Evolutionary conservation across 2,888 invertebrate species (phyloP), one percentile per base, ranked within the genome.

Genomic region (Pecten maximus): DNA sequence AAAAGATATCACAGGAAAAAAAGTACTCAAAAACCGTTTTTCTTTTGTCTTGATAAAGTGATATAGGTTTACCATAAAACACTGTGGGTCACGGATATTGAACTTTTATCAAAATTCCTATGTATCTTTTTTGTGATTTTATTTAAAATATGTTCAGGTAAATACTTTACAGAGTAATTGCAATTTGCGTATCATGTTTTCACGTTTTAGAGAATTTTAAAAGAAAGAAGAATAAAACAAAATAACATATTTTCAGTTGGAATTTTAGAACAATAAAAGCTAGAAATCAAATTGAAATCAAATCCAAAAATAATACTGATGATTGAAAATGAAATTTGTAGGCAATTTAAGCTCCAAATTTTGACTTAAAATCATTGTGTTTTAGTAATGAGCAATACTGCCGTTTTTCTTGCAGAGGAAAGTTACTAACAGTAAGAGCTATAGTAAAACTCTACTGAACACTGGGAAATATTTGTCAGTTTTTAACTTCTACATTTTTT

Each of bases 181-280:
- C 10, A 74, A 74, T 74, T 60, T 35, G 2, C 74, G 35, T 28
- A 8, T 19, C 12, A 35, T 74, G 28, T 74, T 74, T 74, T 74
- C 10, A 10, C 35, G 35, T 74, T 28, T 60, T 60, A 60, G 60
- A 60, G 60, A 60, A 60, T 74, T 8, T 35, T 74, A 74, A 74
- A 74, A 74, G 74, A 35, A 1, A 74, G 44, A 44, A 44, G 74
- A 74, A 74, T 74, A 74, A 74, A 74, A 74, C 74, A 74, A 74
- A 54, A 74, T 28, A 54, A 54, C 12, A 10, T 28, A 74, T 74
- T 35, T 74, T 74, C 74, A 74, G 74, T 74, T 74, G 74, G 74
- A 74, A 74, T 74, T 74, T 74, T 74, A 74, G 74, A 74, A 74
- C 74, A 74, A 74, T 74, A 74, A 74, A 74, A 74, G 74, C 28